Base-by-base conservation (phyloP, 2,797 vertebrate genomes). In the Chloroceryle inda region DNA sequence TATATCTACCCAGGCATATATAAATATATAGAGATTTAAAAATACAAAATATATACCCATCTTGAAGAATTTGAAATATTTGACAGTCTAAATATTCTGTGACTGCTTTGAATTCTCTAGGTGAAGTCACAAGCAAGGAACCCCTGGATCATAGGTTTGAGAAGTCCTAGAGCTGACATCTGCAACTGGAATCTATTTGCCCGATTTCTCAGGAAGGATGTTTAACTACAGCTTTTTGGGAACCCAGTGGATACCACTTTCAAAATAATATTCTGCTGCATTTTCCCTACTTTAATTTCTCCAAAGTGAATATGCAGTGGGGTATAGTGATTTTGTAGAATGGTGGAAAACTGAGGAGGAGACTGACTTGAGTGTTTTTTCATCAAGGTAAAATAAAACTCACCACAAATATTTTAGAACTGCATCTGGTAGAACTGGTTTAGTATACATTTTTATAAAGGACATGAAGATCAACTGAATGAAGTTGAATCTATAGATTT, bases 221-320 rank as follows among this genome's bases (percentile, higher is more conserved):
- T 75, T 14, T 49, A 74, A 10, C 26, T 42, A 2, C 4, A 38
- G 14, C 29, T 75, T 10, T 73, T 78, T 47, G 35, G 31, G 38
- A 85, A 18, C 10, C 5, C 44, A 58, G 7, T 21, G 24, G 40
- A 47, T 53, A 10, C 5, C 7, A 35, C 29, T 72, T 78, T 27
- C 18, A 76, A 73, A 76, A 50, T 35, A 47, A 23, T 20, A 9
- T 35, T 50, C 8, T 1, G 2, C 9, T 37, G 13, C 0, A 0
- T 42, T 72, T 88, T 64, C 26, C 29, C 26, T 58, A 15, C 18
- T 77, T 63, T 35, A 3, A 78, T 81, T 88, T 64, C 42, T 53
- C 7, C 53, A 26, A 40, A 45, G 11, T 31, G 61, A 24, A 10
- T 49, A 33, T 31, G 15, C 26, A 56, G 8, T 31, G 5, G 10